Evolutionary conservation across 1,140 invertebrate genomes (phyloP), one percentile per base, ranked within the genome.

Genomic region (Apis dorsata): DNA sequence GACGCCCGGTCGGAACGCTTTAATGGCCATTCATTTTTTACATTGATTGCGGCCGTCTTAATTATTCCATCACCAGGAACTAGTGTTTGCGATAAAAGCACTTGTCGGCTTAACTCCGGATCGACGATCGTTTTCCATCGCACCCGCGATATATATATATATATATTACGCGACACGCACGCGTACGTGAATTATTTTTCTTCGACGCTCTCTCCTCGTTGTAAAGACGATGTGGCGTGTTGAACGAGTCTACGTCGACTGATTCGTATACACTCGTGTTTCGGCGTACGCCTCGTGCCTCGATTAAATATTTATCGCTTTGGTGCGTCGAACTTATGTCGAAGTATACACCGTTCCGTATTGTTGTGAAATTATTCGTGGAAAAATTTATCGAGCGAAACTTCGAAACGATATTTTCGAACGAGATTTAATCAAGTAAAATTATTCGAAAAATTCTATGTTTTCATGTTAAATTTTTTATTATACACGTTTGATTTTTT

Each of bases 61-160:
- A 88, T 88, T 88, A 88, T 88, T 85, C 87, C 83, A 88, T 88
- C 83, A 85, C 75, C 86, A 83, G 87, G 75, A 88, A 76, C 80
- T 87, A 77, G 79, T 88, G 86, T 87, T 87, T 88, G 80, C 86
- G 83, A 88, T 85, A 79, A 87, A 88, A 88, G 86, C 86, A 87
- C 86, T 88, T 85, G 86, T 79, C 86, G 83, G 28, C 69, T 60
- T 73, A 34, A 19, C 69, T 21, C 63, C 34, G n/a, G 8, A 44
- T n/a, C 15, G 8, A 12, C 34, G 21, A 55, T 34, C 44, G 28
- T 51, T 28, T 15, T 8, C 28, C 17, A 21, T 17, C 60, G 44
- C 28, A 70, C 34, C 11, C 66, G 71, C 74, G 81, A 82, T 44
- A 44, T 44, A 44, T 34, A n/a, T 9, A n/a, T 9, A 24, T 24